These are phyloP conservation scores for Eriocheir sinensis DNA, from an alignment of 1,140 invertebrate species.

Conservation along the genomic window DNA sequence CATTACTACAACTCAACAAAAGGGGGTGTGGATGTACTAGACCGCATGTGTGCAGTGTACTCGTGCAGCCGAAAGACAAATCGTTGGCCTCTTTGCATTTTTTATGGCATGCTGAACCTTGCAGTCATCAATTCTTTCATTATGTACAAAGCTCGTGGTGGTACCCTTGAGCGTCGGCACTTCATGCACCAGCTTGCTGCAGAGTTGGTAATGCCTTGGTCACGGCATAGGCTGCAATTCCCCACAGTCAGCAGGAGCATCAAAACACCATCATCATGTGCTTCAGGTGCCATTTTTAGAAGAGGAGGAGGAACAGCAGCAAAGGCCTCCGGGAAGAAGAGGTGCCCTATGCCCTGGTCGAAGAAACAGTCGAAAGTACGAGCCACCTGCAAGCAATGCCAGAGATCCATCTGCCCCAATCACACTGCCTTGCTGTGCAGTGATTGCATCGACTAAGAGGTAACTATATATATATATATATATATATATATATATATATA, in stretches of 20 bases:
- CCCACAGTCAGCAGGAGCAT: neutral
- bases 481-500: too few relatives aligned
- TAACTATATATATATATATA: too few relatives aligned
- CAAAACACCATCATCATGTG: neutral
- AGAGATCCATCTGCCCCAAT: too few relatives aligned
- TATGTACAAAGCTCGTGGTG: neutral
- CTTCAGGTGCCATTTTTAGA: too few relatives aligned
- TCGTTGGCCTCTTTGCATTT: neutral
- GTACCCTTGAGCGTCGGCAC: neutral
- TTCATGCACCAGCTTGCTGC: constrained; percentile 31
- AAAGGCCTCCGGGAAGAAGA: too few relatives aligned
- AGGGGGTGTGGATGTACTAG: constrained; percentile 32
- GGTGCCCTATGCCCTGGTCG: too few relatives aligned
- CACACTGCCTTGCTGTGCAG: too few relatives aligned
- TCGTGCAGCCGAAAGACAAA: neutral
- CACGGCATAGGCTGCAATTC: neutral
- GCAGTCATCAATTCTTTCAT: constrained; percentile 37
- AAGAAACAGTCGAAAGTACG: too few relatives aligned
- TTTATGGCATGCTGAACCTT: constrained; percentile 38
- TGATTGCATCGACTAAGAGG: too few relatives aligned
- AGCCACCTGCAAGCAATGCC: too few relatives aligned
- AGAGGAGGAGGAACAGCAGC: too few relatives aligned
- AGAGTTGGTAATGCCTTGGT: neutral
- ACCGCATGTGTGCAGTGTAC: constrained; percentile 19
- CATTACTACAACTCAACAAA: constrained; percentile 33